phyloP scores from a whole-genome alignment of 2,888 invertebrate genomes.

The Parochlus steinenii region DNA sequence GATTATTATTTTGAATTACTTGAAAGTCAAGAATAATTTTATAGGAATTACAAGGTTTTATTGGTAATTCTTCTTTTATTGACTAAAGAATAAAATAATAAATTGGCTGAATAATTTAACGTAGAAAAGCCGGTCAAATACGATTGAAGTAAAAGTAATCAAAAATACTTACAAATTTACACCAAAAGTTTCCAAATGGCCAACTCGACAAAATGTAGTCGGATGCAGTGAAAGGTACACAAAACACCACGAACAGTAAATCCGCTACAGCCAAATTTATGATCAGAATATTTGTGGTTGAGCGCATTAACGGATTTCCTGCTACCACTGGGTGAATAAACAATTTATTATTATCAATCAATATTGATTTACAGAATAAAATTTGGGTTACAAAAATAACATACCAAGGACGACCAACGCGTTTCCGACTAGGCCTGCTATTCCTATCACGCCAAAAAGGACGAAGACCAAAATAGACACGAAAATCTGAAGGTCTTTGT shows the following conservation, averaged over 20 bases:
- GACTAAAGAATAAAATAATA: too few relatives aligned
- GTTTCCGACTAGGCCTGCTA: conserved; percentile 80
- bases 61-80: too few relatives aligned
- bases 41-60: too few relatives aligned
- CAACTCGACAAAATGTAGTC: conserved; percentile 72
- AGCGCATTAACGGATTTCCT: conserved; percentile 77
- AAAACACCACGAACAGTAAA: conserved; percentile 76
- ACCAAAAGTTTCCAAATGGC: conserved; percentile 81
- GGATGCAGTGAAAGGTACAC: conserved; percentile 83
- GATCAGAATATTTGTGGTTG: conserved; percentile 81
- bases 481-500: conserved; percentile 35
- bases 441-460: conserved; percentile 70
- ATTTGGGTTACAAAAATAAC: conserved; percentile 15
- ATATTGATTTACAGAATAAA: background rate
- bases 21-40: too few relatives aligned
- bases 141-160: background rate
- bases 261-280: conserved; percentile 81
- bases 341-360: conserved; percentile 1
- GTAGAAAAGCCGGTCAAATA: too few relatives aligned
- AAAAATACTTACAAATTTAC: conserved; percentile 43
- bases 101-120: too few relatives aligned
- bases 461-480: conserved; percentile 60
- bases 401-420: conserved; percentile 59
- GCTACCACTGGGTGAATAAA: conserved; percentile 44
- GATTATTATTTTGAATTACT: background rate